Base-by-base conservation (phyloP, 2,888 invertebrate species). In the Amphipoea lucens region DNA sequence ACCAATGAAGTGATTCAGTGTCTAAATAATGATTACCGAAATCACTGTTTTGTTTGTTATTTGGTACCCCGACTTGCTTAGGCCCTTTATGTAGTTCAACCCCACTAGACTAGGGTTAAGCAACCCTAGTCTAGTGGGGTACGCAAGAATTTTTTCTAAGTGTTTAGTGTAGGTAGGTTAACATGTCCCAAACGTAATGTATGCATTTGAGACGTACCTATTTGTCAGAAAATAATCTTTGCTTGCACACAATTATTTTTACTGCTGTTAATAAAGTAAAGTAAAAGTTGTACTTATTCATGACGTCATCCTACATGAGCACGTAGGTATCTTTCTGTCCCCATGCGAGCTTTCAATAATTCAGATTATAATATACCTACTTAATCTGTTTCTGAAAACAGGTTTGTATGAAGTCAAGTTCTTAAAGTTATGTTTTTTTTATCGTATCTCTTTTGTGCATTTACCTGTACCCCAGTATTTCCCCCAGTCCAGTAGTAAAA, bases 1-100 rank as follows among this genome's bases (percentile, higher is more conserved):
- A 74, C n/a, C 54, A 20, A 74, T 48, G 54, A 54, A 54, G n/a
- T 78, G 65, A 83, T 65, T 82, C 65, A 73, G 40, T 79, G 40
- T 66, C 40, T 70, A 17, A 69, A 17, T 63, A 57, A 40, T 62
- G 2, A 48, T 40, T 48, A 80, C 17, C 17, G 40, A 51, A 60
- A 73, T 42, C 4, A 48, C 66, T 23, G 36, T 57, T 48, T 65
- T 72, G n/a, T 71, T 63, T 48, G 57, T 57, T 57, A 54, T 57
- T 77, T 76, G 12, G 14, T 23, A 29, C 11, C 9, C n/a, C 12
- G 17, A 62, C 17, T 36, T 40, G 40, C 40, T 36, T 36, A 23
- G n/a, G 4, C 57, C n/a, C 1, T n/a, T n/a, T 60, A 36, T 36
- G 9, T n/a, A 14, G 45, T 20, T 48, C 36, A n/a, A 57, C n/a